Conservation (phyloP, 2,113 vertebrate genomes). For the Motacilla tschutschensis region DNA sequence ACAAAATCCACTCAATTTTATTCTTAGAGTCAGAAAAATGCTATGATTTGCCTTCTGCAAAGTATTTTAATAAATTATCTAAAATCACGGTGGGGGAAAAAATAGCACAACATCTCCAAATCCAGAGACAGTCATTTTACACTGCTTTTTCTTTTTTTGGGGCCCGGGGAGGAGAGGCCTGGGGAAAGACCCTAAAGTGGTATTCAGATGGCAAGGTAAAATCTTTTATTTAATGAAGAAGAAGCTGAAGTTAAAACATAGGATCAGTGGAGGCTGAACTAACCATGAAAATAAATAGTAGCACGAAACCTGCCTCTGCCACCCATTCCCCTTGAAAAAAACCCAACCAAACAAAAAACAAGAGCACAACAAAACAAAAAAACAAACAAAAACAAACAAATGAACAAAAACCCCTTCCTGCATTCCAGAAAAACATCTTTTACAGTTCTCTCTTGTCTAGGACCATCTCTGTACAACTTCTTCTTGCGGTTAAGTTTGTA, state of each 20-base stretch:
- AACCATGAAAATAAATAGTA: background rate
- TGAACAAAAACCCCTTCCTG: background rate
- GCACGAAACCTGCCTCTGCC: background rate
- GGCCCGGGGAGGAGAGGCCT: accelerated
- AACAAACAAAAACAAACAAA: background rate
- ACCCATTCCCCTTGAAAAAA: background rate
- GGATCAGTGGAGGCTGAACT: background rate
- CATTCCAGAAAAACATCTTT: background rate
- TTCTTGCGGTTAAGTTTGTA: background rate
- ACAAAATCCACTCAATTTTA: constrained; percentile 28
- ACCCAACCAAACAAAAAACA: background rate
- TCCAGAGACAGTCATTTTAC: background rate
- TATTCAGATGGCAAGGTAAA: background rate
- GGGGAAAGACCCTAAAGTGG: background rate
- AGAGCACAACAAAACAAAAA: background rate
- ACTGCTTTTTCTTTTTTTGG: accelerated
- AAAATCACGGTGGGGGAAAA: background rate
- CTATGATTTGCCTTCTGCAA: constrained; percentile 5
- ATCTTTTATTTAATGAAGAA: background rate
- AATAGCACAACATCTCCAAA: background rate
- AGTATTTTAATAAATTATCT: constrained; percentile 19
- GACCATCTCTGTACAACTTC: background rate
- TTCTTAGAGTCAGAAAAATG: constrained; percentile 29
- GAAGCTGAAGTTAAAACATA: background rate
- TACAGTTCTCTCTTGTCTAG: background rate